phyloP scores from a whole-genome alignment of 2,888 invertebrate species.

The Caenorhabditis sulstoni region DNA sequence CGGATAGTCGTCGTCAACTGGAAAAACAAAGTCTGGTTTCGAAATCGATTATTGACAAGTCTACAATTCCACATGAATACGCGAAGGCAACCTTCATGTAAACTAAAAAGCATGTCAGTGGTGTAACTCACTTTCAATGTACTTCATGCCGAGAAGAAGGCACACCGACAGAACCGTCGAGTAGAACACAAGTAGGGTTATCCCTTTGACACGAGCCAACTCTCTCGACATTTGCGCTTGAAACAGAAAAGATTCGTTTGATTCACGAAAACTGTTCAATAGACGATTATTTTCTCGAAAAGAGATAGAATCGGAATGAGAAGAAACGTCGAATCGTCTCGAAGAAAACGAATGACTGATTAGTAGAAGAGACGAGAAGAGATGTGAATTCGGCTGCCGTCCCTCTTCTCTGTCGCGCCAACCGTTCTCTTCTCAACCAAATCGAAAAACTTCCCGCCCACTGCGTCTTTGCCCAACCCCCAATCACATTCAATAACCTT shows the following conservation, averaged over 20 bases:
- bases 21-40: background rate
- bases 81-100: too few relatives aligned
- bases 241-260: too few relatives aligned
- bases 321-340: too few relatives aligned
- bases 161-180: conserved; percentile 13
- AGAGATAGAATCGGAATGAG: too few relatives aligned
- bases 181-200: background rate
- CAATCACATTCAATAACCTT: conserved; percentile 17
- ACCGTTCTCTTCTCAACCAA: conserved; percentile 10
- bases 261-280: background rate
- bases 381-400: conserved; percentile 28
- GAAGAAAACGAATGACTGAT: conserved; percentile 28
- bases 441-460: conserved; percentile 18
- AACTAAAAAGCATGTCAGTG: too few relatives aligned
- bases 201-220: too few relatives aligned
- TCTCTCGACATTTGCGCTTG: too few relatives aligned
- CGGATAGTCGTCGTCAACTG: conserved; percentile 29
- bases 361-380: conserved; percentile 12
- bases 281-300: too few relatives aligned
- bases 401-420: background rate
- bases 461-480: background rate
- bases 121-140: conserved; percentile 26
- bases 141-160: conserved; percentile 21
- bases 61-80: too few relatives aligned
- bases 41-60: too few relatives aligned